phyloP scores from a whole-genome alignment of 2,888 invertebrate species.

The Metellina segmentata region DNA sequence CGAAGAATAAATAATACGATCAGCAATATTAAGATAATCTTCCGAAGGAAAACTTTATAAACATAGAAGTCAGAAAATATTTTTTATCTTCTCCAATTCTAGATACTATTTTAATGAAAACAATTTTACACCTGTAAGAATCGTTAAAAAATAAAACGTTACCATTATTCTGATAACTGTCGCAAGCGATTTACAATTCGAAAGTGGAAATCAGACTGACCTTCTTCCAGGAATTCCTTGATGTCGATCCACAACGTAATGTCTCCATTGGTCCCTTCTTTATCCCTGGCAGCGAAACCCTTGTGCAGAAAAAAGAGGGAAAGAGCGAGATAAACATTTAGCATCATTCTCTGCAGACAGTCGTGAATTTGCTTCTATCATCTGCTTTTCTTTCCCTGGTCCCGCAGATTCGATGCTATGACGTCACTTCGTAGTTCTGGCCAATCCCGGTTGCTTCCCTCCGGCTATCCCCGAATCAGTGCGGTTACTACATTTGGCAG shows the following conservation, averaged over 20 bases:
- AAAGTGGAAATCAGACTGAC: background rate
- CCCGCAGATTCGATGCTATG: background rate
- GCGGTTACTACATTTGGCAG: constrained; percentile 2
- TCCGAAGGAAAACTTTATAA: no score
- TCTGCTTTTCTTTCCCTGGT: background rate
- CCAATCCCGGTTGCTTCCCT: constrained; percentile 38
- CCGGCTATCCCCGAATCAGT: background rate
- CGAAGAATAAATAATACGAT: no score
- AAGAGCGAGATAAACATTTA: constrained; percentile 7
- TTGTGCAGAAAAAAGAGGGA: constrained; percentile 7
- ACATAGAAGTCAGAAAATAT: no score
- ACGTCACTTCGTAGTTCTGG: constrained; percentile 16
- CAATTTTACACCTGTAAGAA: no score
- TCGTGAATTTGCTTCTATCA: constrained; percentile 11
- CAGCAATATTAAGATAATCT: no score
- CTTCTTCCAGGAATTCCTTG: constrained; percentile 84
- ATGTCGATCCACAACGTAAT: constrained; percentile 91
- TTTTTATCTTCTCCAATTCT: no score
- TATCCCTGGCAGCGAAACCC: constrained; percentile 12
- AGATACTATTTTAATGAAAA: no score
- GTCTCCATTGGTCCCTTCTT: constrained; percentile 73
- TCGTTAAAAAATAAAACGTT: no score
- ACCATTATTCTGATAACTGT: no score
- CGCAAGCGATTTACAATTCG: no score
- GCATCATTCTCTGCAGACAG: constrained; percentile 36